phyloP scores from a whole-genome alignment of 2,113 vertebrate species.

The Ictidomys tridecemlineatus region DNA sequence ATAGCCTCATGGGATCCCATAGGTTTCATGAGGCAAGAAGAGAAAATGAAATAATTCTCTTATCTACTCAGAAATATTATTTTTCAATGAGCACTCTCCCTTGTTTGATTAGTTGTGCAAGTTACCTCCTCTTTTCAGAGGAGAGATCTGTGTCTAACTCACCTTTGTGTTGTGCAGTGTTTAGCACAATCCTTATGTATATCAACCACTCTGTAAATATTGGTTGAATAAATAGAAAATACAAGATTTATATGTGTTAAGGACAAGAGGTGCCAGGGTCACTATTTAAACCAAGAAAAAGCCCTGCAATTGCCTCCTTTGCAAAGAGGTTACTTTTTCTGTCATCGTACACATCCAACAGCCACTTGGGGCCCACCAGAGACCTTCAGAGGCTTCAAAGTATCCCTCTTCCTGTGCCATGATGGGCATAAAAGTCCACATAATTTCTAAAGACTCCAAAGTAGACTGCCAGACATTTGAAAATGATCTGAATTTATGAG shows the following conservation, averaged over 20 bases:
- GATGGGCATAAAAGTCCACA: neutral
- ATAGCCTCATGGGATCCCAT: neutral
- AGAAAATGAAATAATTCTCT: neutral
- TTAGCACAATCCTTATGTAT: neutral
- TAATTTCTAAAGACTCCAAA: constrained; percentile 27
- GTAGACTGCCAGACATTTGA: neutral
- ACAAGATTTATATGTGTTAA: neutral
- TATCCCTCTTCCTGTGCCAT: neutral
- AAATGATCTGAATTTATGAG: neutral
- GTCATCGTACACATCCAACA: neutral
- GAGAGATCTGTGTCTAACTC: neutral
- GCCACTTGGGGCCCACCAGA: neutral
- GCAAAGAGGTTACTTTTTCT: neutral
- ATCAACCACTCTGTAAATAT: neutral
- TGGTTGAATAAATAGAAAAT: neutral
- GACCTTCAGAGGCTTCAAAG: neutral
- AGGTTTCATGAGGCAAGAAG: neutral
- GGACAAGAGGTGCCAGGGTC: neutral
- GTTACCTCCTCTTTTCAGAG: neutral
- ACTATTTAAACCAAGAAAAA: neutral
- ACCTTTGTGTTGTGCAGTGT: neutral
- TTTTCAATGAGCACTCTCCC: neutral
- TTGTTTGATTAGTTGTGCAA: neutral
- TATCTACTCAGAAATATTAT: neutral
- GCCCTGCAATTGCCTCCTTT: neutral